A percentile compares a stretch with the other conserved stretches of the same genome.
Evolutionary conservation across 1,140 invertebrate species (phyloP).

Genomic region (Venturia canescens): DNA sequence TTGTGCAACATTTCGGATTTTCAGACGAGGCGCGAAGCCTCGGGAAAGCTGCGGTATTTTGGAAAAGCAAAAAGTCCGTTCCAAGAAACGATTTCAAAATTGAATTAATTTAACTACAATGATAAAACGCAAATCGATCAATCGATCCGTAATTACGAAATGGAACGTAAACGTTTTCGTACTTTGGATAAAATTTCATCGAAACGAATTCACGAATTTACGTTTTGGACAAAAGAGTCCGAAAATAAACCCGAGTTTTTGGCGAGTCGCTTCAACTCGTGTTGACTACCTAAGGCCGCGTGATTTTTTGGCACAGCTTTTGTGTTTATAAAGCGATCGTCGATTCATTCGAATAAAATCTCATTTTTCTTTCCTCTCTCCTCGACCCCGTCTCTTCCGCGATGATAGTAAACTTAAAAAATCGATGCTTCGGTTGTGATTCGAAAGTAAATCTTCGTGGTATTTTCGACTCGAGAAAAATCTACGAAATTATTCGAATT

Average conservation of each 20-base stretch:
- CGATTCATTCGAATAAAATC: slow-evolving; percentile 23
- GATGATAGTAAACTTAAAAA: background rate
- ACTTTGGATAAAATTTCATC: too few species aligned
- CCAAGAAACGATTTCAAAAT: too few species aligned
- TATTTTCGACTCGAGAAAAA: too few species aligned
- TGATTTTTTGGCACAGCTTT: slow-evolving; percentile 31
- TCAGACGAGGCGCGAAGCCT: too few species aligned
- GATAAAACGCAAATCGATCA: too few species aligned
- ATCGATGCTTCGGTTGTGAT: background rate
- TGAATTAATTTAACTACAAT: too few species aligned
- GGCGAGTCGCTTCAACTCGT: slow-evolving; percentile 48
- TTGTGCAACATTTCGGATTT: too few species aligned
- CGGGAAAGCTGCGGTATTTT: too few species aligned
- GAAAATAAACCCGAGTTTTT: slow-evolving; percentile 57
- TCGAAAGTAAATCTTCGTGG: background rate
- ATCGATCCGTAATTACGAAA: too few species aligned
- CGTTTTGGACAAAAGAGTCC: slow-evolving; percentile 51
- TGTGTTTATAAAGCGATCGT: slow-evolving; percentile 22
- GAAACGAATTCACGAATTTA: slow-evolving; percentile 15
- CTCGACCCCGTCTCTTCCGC: background rate
- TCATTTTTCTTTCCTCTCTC: slow-evolving; percentile 6
- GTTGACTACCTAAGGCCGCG: slow-evolving; percentile 13
- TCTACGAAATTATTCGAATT: too few species aligned
- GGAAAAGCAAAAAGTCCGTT: too few species aligned
- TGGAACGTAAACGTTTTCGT: background rate